Base-by-base conservation (phyloP, 2,888 invertebrate genomes). In the Dyspetes luteomarginatus region DNA sequence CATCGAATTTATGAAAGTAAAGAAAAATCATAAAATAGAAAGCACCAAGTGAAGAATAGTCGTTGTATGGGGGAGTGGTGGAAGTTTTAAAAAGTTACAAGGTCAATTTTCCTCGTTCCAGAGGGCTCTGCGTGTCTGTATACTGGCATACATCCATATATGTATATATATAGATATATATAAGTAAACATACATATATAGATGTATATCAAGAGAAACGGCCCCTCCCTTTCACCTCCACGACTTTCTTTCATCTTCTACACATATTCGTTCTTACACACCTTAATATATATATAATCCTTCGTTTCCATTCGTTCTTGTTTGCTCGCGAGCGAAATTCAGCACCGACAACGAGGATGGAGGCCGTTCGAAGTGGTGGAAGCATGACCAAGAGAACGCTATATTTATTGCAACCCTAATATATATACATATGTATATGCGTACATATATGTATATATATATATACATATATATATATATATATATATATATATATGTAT, bases 271-370 rank as follows among this genome's bases (percentile, higher is more conserved):
- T 12, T 36, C 36, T 36, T 19, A 19, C 41, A 24, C 2, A n/a
- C n/a, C 26, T 26, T 24, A n/a, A 28, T 28, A 56, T 28, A 43
- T 65, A 5, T 26, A 55, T 24, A 12, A 5, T 19, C 15, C 24
- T 64, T 50, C 36, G 26, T 36, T 41, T 15, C 9, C n/a, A 7
- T 26, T 30, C 26, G 67, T 60, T 60, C 50, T 74, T 65, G 24
- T 77, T 52, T 50, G 68, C 65, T 74, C 68, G 71, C 81, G 56
- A 67, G 73, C 45, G 74, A 67, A 78, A 83, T 83, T 62, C 74
- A 83, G 71, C 74, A 60, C 69, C 71, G 67, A 64, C n/a, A 9
- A 24, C 4, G 41, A 9, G 52, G 45, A 76, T 50, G 71, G 68
- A 77, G 50, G 52, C 45, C 41, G 60, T 62, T 56, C 56, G 68